Conservation (phyloP, 2,888 invertebrate genomes). For the Lottia gigantea region DNA sequence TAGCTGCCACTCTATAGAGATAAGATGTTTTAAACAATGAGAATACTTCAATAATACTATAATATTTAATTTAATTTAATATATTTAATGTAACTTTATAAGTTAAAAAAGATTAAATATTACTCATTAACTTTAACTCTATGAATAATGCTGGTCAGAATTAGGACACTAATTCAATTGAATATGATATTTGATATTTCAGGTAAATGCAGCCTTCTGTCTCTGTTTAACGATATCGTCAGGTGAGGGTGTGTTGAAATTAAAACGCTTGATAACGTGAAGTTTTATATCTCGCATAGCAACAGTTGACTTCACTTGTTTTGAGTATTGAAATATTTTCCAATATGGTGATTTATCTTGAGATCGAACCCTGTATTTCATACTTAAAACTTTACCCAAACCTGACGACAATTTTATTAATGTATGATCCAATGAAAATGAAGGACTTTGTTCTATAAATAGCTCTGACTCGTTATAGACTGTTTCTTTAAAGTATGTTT, state of each 20-base stretch:
- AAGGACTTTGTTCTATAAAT: conserved; percentile 4
- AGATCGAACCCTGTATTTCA: conserved; percentile 16
- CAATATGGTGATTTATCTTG: not conserved
- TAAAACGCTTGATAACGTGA: conserved; percentile 67
- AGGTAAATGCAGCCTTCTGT: conserved; percentile 58
- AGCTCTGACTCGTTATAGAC: not conserved
- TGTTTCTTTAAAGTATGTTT: not conserved
- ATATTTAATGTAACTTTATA: no score
- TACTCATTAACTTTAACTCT: no score
- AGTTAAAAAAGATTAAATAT: no score
- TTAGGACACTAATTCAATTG: no score
- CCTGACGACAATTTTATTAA: conserved; percentile 28
- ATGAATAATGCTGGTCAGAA: no score
- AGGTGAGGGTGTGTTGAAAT: conserved; percentile 75
- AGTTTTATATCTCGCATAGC: conserved; percentile 12
- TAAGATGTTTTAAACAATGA: no score
- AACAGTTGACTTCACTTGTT: conserved; percentile 33
- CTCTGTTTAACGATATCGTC: conserved; percentile 72
- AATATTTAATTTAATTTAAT: no score
- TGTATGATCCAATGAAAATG: conserved; percentile 3
- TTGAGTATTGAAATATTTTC: conserved; percentile 20
- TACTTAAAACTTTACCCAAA: conserved; percentile 36
- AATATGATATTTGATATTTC: conserved; percentile 33
- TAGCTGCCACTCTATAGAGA: no score
- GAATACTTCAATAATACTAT: no score